These are phyloP conservation scores for Ruditapes philippinarum DNA, from an alignment of 1,140 invertebrate species.

Conservation along the genomic window DNA sequence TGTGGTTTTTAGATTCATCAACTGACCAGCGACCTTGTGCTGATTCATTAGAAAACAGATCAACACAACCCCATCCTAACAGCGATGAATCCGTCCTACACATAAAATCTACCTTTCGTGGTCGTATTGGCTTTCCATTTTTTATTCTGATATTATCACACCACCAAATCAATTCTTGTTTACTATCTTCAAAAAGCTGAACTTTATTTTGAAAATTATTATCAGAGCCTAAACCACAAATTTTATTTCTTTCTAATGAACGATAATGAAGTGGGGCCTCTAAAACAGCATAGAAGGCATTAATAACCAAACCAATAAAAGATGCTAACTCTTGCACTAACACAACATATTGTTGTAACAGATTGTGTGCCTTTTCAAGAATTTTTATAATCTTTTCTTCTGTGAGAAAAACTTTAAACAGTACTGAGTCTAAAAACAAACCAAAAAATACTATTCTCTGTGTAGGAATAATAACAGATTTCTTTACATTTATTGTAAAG, in stretches of 20 bases:
- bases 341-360: background rate
- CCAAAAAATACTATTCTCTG: slow-evolving; percentile 51
- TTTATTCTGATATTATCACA: background rate
- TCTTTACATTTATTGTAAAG: slow-evolving; percentile 21
- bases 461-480: slow-evolving; percentile 9
- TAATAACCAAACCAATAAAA: slow-evolving; percentile 28
- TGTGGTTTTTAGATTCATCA: background rate
- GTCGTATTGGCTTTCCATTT: slow-evolving; percentile 38
- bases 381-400: slow-evolving; percentile 19
- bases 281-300: slow-evolving; percentile 26
- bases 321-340: background rate
- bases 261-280: slow-evolving; percentile 29
- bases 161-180: slow-evolving; percentile 26
- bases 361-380: background rate
- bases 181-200: background rate
- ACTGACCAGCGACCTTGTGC: background rate
- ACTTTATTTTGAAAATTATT: background rate
- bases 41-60: background rate
- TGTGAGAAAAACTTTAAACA: slow-evolving; percentile 28
- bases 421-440: slow-evolving; percentile 38
- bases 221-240: background rate
- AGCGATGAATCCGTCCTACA: slow-evolving; percentile 24
- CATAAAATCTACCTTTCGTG: background rate
- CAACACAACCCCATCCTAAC: slow-evolving; percentile 4
- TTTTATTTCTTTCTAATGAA: background rate